Evolutionary conservation across 2,113 vertebrate genomes (phyloP), one percentile per base, ranked within the genome.

Genomic region (Laticauda laticaudata): DNA sequence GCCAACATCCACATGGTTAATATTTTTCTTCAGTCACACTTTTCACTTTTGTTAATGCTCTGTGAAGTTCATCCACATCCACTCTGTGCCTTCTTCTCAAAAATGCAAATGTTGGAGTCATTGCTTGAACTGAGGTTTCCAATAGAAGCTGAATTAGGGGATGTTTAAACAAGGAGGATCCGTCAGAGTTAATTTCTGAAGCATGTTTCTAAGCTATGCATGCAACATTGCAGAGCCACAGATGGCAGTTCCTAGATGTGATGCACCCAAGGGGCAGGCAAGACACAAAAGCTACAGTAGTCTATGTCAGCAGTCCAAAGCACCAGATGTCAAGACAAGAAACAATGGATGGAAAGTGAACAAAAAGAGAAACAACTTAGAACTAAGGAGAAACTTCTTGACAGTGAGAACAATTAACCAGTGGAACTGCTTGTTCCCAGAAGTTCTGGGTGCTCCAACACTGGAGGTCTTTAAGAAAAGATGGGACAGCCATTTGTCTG

Each of bases 1-100:
- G 85, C 59, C 89, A 91, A 56, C 29, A 56, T 91, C 57, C 85
- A 75, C 89, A 88, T 54, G 55, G 86, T 56, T 90, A 43, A 88
- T 59, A 89, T 93, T 91, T 88, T 56, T 91, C 51, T 55, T 54
- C 45, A 90, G 24, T 34, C 43, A 86, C 54, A 45, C 23, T 45
- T 48, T 53, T 87, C 61, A 45, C 69, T 57, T 90, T 93, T n/a
- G 18, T 59, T 85, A 87, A 55, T 8, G 81, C 64, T 85, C 20
- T 86, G 34, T 1, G 2, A 45, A 9, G 57, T 43, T 53, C 55
- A 86, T 9, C 20, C 56, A 64, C 56, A 0, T 81, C 51, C 75
- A 7, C 21, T 45, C n/a, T 92, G 3, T 61, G 11, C 57, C 21
- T 61, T 34, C 11, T 29, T 43, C 34, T 34, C 43, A 21, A 24